Evolutionary conservation across 2,113 vertebrate species (phyloP).

Genomic region (Takifugu flavidus): DNA sequence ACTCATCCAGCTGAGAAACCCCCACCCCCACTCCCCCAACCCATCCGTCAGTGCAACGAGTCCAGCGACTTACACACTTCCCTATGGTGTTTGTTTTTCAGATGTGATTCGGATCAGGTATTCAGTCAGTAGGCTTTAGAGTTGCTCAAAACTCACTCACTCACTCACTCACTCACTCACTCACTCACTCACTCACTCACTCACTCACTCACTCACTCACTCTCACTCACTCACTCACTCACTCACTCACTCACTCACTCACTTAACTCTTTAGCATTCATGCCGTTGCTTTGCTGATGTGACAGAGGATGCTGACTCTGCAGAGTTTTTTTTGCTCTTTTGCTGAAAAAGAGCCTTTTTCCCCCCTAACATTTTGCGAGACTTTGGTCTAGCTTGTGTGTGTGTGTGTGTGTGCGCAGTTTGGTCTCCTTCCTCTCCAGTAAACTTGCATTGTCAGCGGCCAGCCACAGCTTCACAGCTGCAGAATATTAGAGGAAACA

Average conservation of each 20-base stretch:
- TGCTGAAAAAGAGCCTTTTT: conserved; percentile 56
- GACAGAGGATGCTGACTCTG: conserved; percentile 46
- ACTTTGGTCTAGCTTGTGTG: conserved; percentile 17
- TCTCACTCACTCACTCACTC: conserved; percentile 10
- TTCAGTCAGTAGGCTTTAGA: conserved; percentile 35
- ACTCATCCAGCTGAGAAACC: conserved; percentile 61
- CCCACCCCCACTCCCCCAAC: conserved; percentile 23
- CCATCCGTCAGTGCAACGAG: conserved; percentile 33
- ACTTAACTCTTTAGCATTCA: conserved; percentile 11
- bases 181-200: not conserved
- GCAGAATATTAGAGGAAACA: conserved; percentile 65
- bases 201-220: conserved; percentile 1
- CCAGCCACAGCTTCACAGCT: conserved; percentile 61
- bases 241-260: conserved; percentile 7
- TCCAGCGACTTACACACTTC: conserved; percentile 33
- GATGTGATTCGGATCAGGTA: conserved; percentile 43
- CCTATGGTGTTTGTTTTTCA: conserved; percentile 47
- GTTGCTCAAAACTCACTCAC: conserved; percentile 23
- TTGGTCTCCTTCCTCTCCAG: conserved; percentile 27
- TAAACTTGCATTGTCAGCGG: conserved; percentile 60
- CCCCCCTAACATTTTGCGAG: not conserved
- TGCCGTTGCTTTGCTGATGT: conserved; percentile 31
- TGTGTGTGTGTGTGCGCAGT: not conserved
- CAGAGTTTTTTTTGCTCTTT: conserved; percentile 21
- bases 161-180: not conserved